Conservation (phyloP, 2,888 invertebrate species). For the Archaeoteleia sp. region DNA sequence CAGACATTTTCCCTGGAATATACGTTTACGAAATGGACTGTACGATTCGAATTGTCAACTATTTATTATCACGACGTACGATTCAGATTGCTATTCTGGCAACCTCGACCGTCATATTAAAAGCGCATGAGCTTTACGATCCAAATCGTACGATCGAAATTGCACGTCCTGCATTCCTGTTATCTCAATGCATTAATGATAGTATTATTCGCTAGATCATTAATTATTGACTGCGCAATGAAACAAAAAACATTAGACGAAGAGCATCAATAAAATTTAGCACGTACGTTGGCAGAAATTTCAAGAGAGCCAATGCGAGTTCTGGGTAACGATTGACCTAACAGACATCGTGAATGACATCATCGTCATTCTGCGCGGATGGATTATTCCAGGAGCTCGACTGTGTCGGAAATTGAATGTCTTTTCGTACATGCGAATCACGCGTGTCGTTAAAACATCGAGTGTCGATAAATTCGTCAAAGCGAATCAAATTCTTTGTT, state of each 20-base stretch:
- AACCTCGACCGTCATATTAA: too few relatives aligned
- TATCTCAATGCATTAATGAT: too few relatives aligned
- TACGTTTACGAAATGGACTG: too few relatives aligned
- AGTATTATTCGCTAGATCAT: too few relatives aligned
- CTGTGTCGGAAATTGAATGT: slow-evolving; percentile 26
- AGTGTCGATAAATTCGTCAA: slow-evolving; percentile 10
- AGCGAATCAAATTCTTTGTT: slow-evolving; percentile 13
- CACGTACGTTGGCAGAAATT: slow-evolving; percentile 20
- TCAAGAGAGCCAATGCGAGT: slow-evolving; percentile 7
- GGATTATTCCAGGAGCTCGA: slow-evolving; percentile 23
- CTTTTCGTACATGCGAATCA: slow-evolving; percentile 24
- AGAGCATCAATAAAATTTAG: not conserved
- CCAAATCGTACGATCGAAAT: too few relatives aligned
- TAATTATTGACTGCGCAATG: not conserved
- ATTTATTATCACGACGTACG: too few relatives aligned
- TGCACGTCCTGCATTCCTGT: too few relatives aligned
- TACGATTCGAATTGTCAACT: too few relatives aligned
- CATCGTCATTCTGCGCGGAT: slow-evolving; percentile 19
- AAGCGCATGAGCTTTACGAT: too few relatives aligned
- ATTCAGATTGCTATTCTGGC: too few relatives aligned
- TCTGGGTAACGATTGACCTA: slow-evolving; percentile 24
- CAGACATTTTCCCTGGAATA: too few relatives aligned
- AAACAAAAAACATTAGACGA: not conserved
- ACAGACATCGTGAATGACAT: slow-evolving; percentile 24
- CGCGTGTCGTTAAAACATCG: slow-evolving; percentile 27